Evolutionary conservation across 2,888 invertebrate species (phyloP), one percentile per base, ranked within the genome.

Genomic region (Synergus gifuensis): DNA sequence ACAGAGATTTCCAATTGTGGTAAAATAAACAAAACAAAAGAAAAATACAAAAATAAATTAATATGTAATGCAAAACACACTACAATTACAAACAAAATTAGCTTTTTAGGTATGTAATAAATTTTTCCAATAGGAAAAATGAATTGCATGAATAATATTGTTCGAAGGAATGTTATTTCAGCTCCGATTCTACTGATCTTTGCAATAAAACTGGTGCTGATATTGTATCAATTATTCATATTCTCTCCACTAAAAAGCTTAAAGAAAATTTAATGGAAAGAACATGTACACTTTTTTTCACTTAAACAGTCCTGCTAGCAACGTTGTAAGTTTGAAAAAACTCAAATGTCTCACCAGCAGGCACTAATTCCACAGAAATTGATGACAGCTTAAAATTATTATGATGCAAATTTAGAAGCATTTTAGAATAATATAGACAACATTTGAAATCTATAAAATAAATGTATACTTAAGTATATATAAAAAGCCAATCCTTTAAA

Each of bases 221-320:
- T 54, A 1, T 54, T 54, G 16, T 7, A 54, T n/a, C 54, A 8
- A 54, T 54, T 54, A 54, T 54, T 54, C 54, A 54, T 54, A 54
- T 54, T n/a, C 54, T 54, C 54, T 54, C 54, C 54, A 54, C 54
- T 54, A n/a, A 54, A n/a, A 54, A 54, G 54, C n/a, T 11, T 60
- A 22, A 11, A 60, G 60, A 22, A 18, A 60, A 60, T 22, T 60
- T 22, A 60, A 60, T 60, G 54, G 54, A 54, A 7, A 54, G 54
- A 54, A 54, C 54, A 54, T 54, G 54, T n/a, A 28, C n/a, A n/a
- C 8, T n/a, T n/a, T 54, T 54, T 2, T 12, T n/a, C 7, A 54
- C n/a, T 16, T 8, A n/a, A 8, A 54, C 54, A 54, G n/a, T n/a
- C n/a, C 7, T 28, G 1, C 7, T n/a, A 49, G 49, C 16, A 11